These are phyloP conservation scores for Poeciliopsis infans DNA, from an alignment of 2,797 vertebrate genomes.

Conservation along the genomic window DNA sequence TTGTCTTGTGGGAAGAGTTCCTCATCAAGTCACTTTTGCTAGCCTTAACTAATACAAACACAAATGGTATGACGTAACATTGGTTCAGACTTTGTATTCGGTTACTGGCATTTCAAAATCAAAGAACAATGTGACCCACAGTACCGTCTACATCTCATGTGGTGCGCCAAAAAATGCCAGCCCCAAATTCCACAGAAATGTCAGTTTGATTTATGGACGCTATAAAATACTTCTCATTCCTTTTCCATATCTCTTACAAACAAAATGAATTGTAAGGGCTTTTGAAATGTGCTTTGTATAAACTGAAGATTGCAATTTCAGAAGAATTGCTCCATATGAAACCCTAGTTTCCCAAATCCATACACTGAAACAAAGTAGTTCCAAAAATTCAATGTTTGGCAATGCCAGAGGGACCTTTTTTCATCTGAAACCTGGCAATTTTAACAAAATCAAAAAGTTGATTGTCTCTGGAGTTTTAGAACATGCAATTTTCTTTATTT, in stretches of 20 bases:
- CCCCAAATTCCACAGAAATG: constrained; percentile 2
- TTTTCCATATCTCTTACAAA: constrained; percentile 4
- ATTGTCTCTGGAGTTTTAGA: not conserved
- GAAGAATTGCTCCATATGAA: not conserved
- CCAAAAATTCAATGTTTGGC: not conserved
- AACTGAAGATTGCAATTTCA: not conserved
- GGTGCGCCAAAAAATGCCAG: constrained; percentile 1
- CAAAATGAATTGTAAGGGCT: no score
- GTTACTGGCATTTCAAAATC: not conserved
- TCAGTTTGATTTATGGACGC: not conserved
- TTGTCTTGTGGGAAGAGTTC: not conserved
- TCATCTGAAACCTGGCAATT: not conserved
- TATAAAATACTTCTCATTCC: not conserved
- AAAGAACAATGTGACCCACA: not conserved
- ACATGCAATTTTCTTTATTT: not conserved
- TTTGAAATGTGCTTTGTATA: not conserved
- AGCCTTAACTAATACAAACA: not conserved
- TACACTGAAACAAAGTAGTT: not conserved
- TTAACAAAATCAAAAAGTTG: not conserved
- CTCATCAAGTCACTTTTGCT: not conserved
- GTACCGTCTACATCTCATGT: not conserved
- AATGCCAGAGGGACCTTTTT: not conserved
- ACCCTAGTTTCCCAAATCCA: not conserved
- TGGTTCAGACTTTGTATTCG: not conserved
- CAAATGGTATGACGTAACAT: not conserved